phyloP scores from a whole-genome alignment of 2,113 vertebrate species.

The Passer montanus region DNA sequence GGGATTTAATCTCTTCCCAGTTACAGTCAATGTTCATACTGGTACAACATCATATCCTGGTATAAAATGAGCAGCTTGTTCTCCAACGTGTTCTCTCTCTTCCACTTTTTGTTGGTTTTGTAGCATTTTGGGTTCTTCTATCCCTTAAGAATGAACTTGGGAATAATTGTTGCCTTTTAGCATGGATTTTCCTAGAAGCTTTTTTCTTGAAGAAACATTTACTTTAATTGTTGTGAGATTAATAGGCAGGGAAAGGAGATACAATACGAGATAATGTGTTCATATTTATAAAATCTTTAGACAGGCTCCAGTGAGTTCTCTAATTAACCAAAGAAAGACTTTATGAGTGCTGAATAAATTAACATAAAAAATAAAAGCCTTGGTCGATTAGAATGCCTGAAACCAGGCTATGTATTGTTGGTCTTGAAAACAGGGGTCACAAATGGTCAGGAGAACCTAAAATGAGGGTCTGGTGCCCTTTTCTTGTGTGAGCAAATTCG shows the following conservation, averaged over 20 bases:
- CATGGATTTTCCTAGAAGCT: not conserved
- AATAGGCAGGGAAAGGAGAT: constrained; percentile 20
- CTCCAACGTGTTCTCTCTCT: not conserved
- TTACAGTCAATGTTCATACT: not conserved
- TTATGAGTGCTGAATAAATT: not conserved
- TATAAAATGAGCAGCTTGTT: not conserved
- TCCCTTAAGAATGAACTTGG: not conserved
- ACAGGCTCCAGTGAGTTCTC: constrained; percentile 11
- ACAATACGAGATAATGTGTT: constrained; percentile 10
- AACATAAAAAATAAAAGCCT: not conserved
- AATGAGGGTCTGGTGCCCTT: not conserved
- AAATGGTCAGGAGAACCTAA: not conserved
- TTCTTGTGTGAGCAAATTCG: not conserved
- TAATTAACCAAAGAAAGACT: constrained; percentile 18
- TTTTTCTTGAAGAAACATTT: not conserved
- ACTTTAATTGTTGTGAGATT: constrained; percentile 35
- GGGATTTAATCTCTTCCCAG: not conserved
- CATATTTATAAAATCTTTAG: constrained; percentile 32
- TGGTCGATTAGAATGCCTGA: not conserved
- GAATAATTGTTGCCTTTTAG: constrained; percentile 16
- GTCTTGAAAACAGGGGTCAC: not conserved
- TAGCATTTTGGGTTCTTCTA: not conserved
- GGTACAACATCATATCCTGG: not conserved
- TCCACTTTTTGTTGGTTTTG: not conserved
- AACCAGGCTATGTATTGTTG: not conserved